Conservation (phyloP, 37 sponge, comb jelly and placozoan genomes). For the Lycopodina hypogea region DNA sequence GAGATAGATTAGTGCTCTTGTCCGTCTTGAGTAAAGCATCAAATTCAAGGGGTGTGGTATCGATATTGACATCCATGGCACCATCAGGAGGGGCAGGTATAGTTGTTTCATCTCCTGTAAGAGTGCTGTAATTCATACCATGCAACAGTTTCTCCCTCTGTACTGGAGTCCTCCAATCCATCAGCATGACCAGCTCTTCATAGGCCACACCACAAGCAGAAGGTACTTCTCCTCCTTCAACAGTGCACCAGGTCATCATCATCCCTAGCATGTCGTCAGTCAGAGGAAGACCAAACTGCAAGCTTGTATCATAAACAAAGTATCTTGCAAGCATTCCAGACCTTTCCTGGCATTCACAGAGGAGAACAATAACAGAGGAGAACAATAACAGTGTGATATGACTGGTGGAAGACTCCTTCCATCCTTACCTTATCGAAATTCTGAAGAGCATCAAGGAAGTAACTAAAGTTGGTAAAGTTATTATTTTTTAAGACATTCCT, state of each 20-base stretch:
- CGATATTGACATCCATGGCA: too few relatives aligned
- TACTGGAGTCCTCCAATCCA: conserved; percentile 86
- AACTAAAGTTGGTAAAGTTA: conserved; percentile 79
- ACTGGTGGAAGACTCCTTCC: conserved; percentile 61
- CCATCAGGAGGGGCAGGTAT: background rate
- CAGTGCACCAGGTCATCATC: conserved; percentile 76
- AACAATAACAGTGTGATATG: background rate
- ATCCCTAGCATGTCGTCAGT: conserved; percentile 77
- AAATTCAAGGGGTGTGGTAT: too few relatives aligned
- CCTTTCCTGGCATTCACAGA: conserved; percentile 28
- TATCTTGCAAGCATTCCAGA: conserved; percentile 50
- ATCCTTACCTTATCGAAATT: conserved; percentile 73
- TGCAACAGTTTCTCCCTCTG: background rate
- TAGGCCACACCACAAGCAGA: conserved; percentile 45
- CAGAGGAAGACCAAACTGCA: conserved; percentile 86
- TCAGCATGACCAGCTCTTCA: conserved; percentile 55
- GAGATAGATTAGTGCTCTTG: too few relatives aligned
- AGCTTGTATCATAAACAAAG: conserved; percentile 54
- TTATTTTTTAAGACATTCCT: conserved; percentile 83
- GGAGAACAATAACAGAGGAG: conserved; percentile 74
- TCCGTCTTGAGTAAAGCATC: too few relatives aligned
- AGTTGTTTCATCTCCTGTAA: too few relatives aligned
- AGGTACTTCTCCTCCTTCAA: conserved; percentile 15
- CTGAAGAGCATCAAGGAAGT: conserved; percentile 73
- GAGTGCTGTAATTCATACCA: too few relatives aligned